Conservation (phyloP, 2,113 vertebrate genomes). For the Benitochromis conjunctus region DNA sequence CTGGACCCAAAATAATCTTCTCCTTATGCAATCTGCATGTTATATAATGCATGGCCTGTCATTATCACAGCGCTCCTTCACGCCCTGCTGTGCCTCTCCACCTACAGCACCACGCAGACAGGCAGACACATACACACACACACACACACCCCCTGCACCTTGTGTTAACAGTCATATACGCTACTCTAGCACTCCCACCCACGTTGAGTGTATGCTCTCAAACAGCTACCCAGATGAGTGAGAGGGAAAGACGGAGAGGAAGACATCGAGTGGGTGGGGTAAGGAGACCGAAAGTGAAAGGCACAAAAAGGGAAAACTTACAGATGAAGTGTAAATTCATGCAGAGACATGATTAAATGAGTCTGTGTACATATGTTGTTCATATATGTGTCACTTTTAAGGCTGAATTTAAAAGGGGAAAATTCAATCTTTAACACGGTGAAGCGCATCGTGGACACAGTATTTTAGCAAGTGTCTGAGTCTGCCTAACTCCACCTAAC, state of each 20-base stretch:
- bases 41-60: conserved; percentile 73
- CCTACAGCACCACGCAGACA: conserved; percentile 59
- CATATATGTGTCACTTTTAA: background rate
- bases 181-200: conserved; percentile 65
- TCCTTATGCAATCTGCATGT: conserved; percentile 71
- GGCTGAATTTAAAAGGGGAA: background rate
- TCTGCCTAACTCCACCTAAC: background rate
- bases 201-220: conserved; percentile 59
- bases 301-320: conserved; percentile 33
- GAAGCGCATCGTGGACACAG: background rate
- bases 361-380: background rate
- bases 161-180: conserved; percentile 67
- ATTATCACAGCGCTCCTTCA: conserved; percentile 71
- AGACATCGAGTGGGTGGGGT: conserved; percentile 33
- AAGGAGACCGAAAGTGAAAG: conserved; percentile 52
- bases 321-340: conserved; percentile 33
- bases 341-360: conserved; percentile 1
- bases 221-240: conserved; percentile 55
- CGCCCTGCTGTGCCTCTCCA: conserved; percentile 67
- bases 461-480: background rate
- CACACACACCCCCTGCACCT: conserved; percentile 50
- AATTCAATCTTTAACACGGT: background rate
- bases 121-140: conserved; percentile 9
- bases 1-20: conserved; percentile 66
- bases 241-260: conserved; percentile 55